Percentiles rank a stretch among this genome's conserved stretches.
Evolutionary conservation across 2,888 invertebrate species (phyloP).

Genomic region (Pachliopta kotzebuea): DNA sequence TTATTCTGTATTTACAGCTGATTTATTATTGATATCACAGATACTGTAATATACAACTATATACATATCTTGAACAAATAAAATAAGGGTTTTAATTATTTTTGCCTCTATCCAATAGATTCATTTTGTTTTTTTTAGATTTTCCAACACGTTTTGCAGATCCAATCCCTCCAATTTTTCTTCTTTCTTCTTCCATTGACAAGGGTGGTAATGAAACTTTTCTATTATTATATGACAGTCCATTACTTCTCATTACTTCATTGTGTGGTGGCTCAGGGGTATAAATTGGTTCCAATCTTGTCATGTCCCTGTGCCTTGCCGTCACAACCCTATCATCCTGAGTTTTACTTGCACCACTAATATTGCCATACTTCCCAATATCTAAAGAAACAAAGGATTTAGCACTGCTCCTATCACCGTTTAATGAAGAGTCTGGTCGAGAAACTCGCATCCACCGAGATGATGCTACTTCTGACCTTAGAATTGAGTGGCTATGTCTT

Average conservation of each 20-base stretch:
- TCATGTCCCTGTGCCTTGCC: slow-evolving; percentile 61
- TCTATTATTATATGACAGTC: slow-evolving; percentile 36
- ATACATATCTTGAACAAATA: background rate
- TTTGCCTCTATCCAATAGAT: slow-evolving; percentile 7
- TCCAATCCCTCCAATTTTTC: slow-evolving; percentile 46
- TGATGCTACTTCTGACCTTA: slow-evolving; percentile 71
- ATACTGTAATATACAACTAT: slow-evolving; percentile 11
- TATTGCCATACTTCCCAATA: slow-evolving; percentile 54
- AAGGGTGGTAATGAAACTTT: slow-evolving; percentile 73
- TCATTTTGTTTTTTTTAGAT: slow-evolving; percentile 33
- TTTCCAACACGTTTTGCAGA: slow-evolving; percentile 59
- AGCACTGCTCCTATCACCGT: slow-evolving; percentile 71
- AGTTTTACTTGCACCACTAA: slow-evolving; percentile 56
- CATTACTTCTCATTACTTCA: slow-evolving; percentile 41
- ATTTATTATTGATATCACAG: slow-evolving; percentile 14
- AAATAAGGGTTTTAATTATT: slow-evolving; percentile 1
- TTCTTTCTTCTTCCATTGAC: slow-evolving; percentile 66
- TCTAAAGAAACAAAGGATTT: slow-evolving; percentile 72
- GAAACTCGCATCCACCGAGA: slow-evolving; percentile 71
- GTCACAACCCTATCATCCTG: slow-evolving; percentile 60
- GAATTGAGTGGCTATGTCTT: slow-evolving; percentile 59
- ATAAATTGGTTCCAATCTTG: slow-evolving; percentile 59
- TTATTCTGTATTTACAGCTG: background rate
- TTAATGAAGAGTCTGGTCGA: slow-evolving; percentile 66
- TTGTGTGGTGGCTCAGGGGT: slow-evolving; percentile 57